Percentiles rank a stretch among this genome's conserved stretches.
Evolutionary conservation across 2,113 vertebrate genomes (phyloP).

Genomic region (Ptyas mucosa): DNA sequence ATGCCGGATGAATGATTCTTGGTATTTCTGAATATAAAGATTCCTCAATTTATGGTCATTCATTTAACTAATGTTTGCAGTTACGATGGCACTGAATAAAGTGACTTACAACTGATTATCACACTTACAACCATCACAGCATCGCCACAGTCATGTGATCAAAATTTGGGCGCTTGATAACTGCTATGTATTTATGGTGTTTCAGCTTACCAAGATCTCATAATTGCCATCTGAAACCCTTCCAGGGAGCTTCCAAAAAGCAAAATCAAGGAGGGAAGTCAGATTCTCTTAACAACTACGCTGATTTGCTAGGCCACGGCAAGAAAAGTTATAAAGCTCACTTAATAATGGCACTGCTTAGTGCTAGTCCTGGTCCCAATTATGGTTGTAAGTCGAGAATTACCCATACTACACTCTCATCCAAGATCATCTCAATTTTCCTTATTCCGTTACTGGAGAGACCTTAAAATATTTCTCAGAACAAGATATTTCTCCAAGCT

Average conservation of each 20-base stretch:
- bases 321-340: not conserved
- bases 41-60: not conserved
- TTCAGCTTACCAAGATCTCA: not conserved
- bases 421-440: not conserved
- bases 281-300: not conserved
- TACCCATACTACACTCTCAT: not conserved
- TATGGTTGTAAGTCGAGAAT: not conserved
- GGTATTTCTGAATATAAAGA: not conserved
- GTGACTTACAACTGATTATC: not conserved
- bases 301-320: not conserved
- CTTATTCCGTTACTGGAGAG: conserved; percentile 6
- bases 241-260: not conserved
- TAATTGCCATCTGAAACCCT: not conserved
- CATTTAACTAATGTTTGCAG: not conserved
- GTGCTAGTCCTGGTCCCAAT: not conserved
- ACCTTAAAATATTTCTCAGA: not conserved
- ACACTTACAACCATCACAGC: not conserved
- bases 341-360: not conserved
- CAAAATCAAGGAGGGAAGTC: not conserved
- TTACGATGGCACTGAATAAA: not conserved
- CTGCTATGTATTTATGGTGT: not conserved
- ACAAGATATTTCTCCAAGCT: not conserved
- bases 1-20: not conserved
- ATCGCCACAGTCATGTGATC: not conserved
- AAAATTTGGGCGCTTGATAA: not conserved